A percentile compares a stretch with the other conserved stretches of the same genome.
These are phyloP conservation scores for Gibbula magus DNA, from an alignment of 2,888 invertebrate genomes.

Conservation along the genomic window DNA sequence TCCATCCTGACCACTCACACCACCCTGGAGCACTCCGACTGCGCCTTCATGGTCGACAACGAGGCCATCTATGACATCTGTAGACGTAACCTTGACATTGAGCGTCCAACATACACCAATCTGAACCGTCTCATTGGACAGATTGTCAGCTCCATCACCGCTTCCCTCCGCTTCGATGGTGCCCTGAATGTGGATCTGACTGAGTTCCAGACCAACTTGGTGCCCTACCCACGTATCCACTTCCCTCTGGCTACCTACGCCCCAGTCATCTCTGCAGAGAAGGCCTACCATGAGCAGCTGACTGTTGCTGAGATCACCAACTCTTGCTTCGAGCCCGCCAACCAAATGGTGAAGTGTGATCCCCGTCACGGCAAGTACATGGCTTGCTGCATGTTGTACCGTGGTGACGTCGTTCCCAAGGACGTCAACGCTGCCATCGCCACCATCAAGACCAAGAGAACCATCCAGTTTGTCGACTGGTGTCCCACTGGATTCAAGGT, in stretches of 20 bases:
- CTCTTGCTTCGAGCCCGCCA: slow-evolving; percentile 88
- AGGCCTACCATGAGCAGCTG: slow-evolving; percentile 91
- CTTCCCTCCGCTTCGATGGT: slow-evolving; percentile 77
- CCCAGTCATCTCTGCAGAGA: slow-evolving; percentile 93
- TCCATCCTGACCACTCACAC: slow-evolving; percentile 97
- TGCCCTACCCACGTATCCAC: slow-evolving; percentile 92
- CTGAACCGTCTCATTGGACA: slow-evolving; percentile 95
- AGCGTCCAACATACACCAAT: slow-evolving; percentile 90
- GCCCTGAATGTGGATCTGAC: slow-evolving; percentile 77
- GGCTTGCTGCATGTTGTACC: slow-evolving; percentile 72
- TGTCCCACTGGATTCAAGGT: slow-evolving; percentile 82
- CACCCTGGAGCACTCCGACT: slow-evolving; percentile 93
- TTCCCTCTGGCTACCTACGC: slow-evolving; percentile 90
- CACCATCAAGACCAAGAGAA: slow-evolving; percentile 65
- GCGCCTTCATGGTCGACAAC: slow-evolving; percentile 97
- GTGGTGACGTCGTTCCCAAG: slow-evolving; percentile 67
- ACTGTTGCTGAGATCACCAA: slow-evolving; percentile 88
- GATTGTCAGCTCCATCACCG: slow-evolving; percentile 79
- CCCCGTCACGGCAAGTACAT: slow-evolving; percentile 70
- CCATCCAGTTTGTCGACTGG: slow-evolving; percentile 65
- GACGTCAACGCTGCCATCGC: slow-evolving; percentile 68
- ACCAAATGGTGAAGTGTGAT: slow-evolving; percentile 90
- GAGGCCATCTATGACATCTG: slow-evolving; percentile 94
- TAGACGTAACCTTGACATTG: slow-evolving; percentile 86
- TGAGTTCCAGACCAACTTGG: slow-evolving; percentile 74